Evolutionary conservation across 1,140 invertebrate genomes (phyloP).

Genomic region (Drosophila arawakana): DNA sequence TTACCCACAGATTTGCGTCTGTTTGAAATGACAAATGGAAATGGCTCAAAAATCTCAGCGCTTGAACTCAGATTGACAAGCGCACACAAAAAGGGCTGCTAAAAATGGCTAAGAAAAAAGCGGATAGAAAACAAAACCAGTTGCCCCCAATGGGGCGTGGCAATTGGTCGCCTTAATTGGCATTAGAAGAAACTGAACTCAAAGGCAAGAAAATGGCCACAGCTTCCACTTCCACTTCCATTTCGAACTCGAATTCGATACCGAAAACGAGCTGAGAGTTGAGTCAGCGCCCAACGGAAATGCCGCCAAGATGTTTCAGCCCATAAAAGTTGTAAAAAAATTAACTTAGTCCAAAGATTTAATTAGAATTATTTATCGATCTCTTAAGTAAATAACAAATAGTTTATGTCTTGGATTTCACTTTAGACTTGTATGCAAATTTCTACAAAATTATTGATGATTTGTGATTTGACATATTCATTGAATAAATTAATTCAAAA

Average conservation of each 20-base stretch:
- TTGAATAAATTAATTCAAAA: too few species aligned
- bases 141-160: slow-evolving; percentile 19
- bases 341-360: too few species aligned
- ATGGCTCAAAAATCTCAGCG: slow-evolving; percentile 30
- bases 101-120: too few species aligned
- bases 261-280: neutral
- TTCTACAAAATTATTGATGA: too few species aligned
- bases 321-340: too few species aligned
- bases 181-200: slow-evolving; percentile 29
- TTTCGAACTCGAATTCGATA: slow-evolving; percentile 15
- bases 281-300: too few species aligned
- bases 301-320: too few species aligned
- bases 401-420: too few species aligned
- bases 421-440: too few species aligned
- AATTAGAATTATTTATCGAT: too few species aligned
- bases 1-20: slow-evolving; percentile 37
- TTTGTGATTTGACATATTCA: too few species aligned
- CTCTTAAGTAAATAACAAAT: too few species aligned
- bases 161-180: slow-evolving; percentile 31
- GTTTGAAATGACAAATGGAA: slow-evolving; percentile 57
- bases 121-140: slow-evolving; percentile 14
- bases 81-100: slow-evolving; percentile 21
- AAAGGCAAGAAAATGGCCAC: neutral
- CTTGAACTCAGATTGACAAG: neutral
- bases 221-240: slow-evolving; percentile 14